A percentile compares a stretch with the other conserved stretches of the same genome.
phyloP scores from a whole-genome alignment of 2,888 invertebrate genomes.

The Hirtodrosophila confusa region DNA sequence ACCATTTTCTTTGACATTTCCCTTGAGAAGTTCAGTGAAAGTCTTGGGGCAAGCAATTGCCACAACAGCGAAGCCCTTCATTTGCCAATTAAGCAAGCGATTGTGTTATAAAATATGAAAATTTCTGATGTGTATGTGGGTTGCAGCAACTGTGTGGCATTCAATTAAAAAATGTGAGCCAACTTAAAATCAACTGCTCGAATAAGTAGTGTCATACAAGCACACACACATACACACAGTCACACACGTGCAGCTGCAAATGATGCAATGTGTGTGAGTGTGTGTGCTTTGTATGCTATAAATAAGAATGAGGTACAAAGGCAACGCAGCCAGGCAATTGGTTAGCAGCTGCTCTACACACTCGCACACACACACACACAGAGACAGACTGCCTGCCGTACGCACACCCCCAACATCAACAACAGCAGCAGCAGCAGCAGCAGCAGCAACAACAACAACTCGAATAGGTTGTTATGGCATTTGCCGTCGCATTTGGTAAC shows the following conservation, averaged over 20 bases:
- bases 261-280: conserved; percentile 43
- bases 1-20: conserved; percentile 56
- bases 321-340: conserved; percentile 64
- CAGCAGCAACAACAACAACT: conserved; percentile 2
- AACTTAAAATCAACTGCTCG: conserved; percentile 9
- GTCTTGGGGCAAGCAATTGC: conserved; percentile 33
- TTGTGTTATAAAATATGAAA: conserved; percentile 51
- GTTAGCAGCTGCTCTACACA: conserved; percentile 56
- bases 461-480: conserved; percentile 73
- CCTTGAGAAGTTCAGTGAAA: conserved; percentile 43
- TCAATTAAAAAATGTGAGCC: not conserved
- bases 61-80: conserved; percentile 41
- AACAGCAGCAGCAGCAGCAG: conserved; percentile 1
- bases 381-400: not conserved
- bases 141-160: not conserved
- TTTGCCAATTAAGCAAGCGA: conserved; percentile 54
- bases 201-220: conserved; percentile 30
- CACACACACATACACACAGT: conserved; percentile 2
- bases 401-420: not conserved
- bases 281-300: conserved; percentile 22
- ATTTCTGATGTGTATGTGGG: conserved; percentile 6
- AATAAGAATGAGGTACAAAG: conserved; percentile 33
- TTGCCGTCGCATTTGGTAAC: conserved; percentile 60
- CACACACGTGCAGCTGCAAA: conserved; percentile 5
- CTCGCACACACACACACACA: not conserved